phyloP scores from a whole-genome alignment of 2,113 vertebrate genomes.

The Dromas ardeola region DNA sequence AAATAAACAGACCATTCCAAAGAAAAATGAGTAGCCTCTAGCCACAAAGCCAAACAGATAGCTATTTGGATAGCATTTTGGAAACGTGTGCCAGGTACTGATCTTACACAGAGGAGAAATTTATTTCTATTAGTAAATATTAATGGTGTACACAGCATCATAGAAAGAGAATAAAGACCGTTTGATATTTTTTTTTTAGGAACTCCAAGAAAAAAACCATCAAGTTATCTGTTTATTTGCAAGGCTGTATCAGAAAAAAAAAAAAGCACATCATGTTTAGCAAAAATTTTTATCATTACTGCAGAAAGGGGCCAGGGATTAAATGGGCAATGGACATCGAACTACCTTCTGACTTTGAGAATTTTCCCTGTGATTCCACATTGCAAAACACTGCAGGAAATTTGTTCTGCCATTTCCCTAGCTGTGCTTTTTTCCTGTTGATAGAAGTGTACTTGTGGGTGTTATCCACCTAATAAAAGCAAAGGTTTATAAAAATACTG shows the following conservation, averaged over 20 bases:
- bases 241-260: neutral
- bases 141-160: neutral
- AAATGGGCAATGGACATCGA: neutral
- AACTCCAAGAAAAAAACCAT: neutral
- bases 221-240: neutral
- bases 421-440: neutral
- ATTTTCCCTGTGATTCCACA: neutral
- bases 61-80: neutral
- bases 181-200: neutral
- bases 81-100: neutral
- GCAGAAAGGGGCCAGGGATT: neutral
- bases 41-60: neutral
- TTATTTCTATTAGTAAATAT: neutral
- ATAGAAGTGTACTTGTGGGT: neutral
- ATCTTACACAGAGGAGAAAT: neutral
- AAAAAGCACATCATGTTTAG: neutral
- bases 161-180: neutral
- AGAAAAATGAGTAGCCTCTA: neutral
- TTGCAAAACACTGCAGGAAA: neutral
- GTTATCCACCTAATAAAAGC: neutral
- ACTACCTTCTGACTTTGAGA: neutral
- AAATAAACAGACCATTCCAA: neutral
- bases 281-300: neutral
- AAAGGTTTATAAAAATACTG: slow-evolving; percentile 4
- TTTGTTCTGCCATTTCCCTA: neutral